A percentile compares a stretch with the other conserved stretches of the same genome.
phyloP scores from a whole-genome alignment of 37 sponge, comb jelly and placozoan species.

The Cliona cf. orientalis region DNA sequence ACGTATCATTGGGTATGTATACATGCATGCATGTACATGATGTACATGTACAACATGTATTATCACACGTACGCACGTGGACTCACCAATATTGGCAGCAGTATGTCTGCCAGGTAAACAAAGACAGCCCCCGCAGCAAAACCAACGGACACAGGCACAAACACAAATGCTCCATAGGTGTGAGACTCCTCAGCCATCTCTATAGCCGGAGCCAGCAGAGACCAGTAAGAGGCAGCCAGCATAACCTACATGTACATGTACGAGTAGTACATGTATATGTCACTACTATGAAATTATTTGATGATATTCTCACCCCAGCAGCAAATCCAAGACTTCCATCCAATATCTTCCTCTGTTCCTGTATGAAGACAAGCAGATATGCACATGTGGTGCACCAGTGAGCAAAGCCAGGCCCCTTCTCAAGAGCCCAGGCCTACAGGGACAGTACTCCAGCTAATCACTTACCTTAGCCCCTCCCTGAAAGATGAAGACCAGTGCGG shows the following conservation, averaged over 20 bases:
- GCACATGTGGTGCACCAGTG: not conserved
- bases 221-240: constrained; percentile 98
- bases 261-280: not conserved
- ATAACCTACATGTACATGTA: constrained; percentile 83
- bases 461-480: constrained; percentile 76
- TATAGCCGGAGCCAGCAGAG: constrained; percentile 92
- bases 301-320: constrained; percentile 79
- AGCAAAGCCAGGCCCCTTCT: not conserved
- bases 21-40: no score
- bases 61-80: no score
- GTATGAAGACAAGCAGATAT: not conserved
- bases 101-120: constrained; percentile 82
- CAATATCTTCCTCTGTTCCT: constrained; percentile 69
- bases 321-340: constrained; percentile 95
- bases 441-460: not conserved
- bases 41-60: not conserved
- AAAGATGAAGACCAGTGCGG: constrained; percentile 87
- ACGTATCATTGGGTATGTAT: no score
- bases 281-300: not conserved
- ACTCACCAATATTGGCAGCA: constrained; percentile 68
- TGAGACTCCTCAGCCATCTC: constrained; percentile 84
- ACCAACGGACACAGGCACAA: constrained; percentile 85
- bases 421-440: no score
- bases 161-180: constrained; percentile 69
- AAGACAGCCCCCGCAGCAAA: constrained; percentile 87